Base-by-base conservation (phyloP, 2,113 vertebrate species). In the Empidonax traillii region DNA sequence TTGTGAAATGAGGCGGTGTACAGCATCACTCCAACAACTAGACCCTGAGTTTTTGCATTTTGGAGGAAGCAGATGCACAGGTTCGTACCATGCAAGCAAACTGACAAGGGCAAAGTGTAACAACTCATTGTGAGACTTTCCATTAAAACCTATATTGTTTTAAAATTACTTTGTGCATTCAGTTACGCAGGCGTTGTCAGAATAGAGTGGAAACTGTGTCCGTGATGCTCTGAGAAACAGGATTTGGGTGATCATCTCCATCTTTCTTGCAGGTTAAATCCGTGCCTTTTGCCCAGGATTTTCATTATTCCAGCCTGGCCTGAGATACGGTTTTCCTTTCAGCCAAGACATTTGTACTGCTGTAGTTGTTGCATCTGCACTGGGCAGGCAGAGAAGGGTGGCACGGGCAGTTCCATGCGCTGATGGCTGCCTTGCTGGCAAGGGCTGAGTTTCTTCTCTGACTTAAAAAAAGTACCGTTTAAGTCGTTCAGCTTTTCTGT, bases 361-460 rank as follows among this genome's bases (percentile, higher is more conserved):
- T 69, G 39, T 31, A 39, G 39, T 22, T 61, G 67, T 55, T 63
- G 28, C 22, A 53, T 55, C 35, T 9, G 6, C 25, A 2, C 27
- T n/a, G 35, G 62, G 78, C 55, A 20, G 41, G 59, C 7, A 1
- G 78, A 25, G 92, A 25, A 30, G 1, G 30, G n/a, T 3, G 5
- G 39, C 31, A 21, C 2, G 4, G 80, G 75, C 63, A 28, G 65
- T 51, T 81, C 25, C 1, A 1, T 31, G 0, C 0, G 0, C 51
- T 1, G 3, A 30, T 17, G 14, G 22, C 74, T 52, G 89, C 69
- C 33, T n/a, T 5, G 21, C 65, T 58, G 59, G 41, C 2, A 0
- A 22, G 6, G 61, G 24, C 55, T 56, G 46, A 27, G 44, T 63
- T 56, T 31, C 69, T 27, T 18, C 51, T 58, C 78, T 10, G 37